Conservation (phyloP, 2,113 vertebrate genomes). For the Clinocottus analis region DNA sequence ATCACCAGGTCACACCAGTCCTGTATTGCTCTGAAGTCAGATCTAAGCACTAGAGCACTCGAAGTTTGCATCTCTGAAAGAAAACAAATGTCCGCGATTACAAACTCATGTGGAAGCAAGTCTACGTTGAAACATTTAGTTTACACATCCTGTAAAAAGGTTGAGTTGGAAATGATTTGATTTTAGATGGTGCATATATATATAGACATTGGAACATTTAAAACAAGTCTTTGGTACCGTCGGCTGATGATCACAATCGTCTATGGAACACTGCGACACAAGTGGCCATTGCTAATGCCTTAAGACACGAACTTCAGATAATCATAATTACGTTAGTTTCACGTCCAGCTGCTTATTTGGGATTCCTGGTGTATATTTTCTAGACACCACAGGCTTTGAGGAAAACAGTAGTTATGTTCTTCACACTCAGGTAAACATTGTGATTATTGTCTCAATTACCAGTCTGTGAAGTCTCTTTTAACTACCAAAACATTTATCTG, state of each 20-base stretch:
- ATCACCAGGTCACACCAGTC: too few species aligned
- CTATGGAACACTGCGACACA: not conserved
- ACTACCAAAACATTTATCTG: not conserved
- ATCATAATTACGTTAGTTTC: constrained; percentile 23
- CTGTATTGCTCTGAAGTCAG: too few species aligned
- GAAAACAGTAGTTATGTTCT: constrained; percentile 8
- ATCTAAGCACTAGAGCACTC: too few species aligned
- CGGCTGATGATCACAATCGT: not conserved
- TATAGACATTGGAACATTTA: not conserved
- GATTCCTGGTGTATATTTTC: not conserved
- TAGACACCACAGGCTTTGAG: not conserved
- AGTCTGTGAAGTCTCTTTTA: not conserved
- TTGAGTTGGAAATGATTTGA: not conserved
- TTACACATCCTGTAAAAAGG: not conserved
- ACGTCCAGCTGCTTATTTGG: constrained; percentile 31
- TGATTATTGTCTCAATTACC: constrained; percentile 2
- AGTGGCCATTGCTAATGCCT: not conserved
- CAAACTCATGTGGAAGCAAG: not conserved
- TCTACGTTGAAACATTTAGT: not conserved
- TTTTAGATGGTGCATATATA: not conserved
- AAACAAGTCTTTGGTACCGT: not conserved
- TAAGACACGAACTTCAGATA: not conserved
- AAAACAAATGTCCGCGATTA: not conserved
- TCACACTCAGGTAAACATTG: constrained; percentile 13
- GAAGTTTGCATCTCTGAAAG: not conserved